Conservation (phyloP, 2,797 vertebrate genomes). For the Erpetoichthys calabaricus region DNA sequence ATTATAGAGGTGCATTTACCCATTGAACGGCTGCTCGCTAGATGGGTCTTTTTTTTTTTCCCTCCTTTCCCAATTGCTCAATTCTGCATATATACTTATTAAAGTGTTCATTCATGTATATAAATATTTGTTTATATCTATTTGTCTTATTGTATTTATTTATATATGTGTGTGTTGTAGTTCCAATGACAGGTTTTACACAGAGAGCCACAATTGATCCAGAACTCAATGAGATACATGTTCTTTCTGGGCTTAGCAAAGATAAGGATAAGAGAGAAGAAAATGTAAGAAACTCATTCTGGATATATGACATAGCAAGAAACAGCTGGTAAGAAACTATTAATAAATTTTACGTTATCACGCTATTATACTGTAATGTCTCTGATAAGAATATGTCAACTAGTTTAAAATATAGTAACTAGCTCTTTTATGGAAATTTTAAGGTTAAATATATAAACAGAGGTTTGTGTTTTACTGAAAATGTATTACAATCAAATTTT, state of each 20-base stretch:
- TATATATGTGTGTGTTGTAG: conserved; percentile 37
- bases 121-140: too few species aligned
- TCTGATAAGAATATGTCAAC: not conserved
- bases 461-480: too few species aligned
- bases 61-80: too few species aligned
- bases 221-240: conserved; percentile 94
- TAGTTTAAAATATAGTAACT: not conserved
- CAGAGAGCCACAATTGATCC: conserved; percentile 97
- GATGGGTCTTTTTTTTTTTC: too few species aligned
- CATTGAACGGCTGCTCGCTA: too few species aligned
- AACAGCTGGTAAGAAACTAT: conserved; percentile 76
- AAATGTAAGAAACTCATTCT: conserved; percentile 97
- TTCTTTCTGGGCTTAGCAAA: conserved; percentile 93
- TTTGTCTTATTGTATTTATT: not conserved
- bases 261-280: conserved; percentile 97
- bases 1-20: too few species aligned
- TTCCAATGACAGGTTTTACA: conserved; percentile 97
- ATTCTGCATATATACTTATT: too few species aligned
- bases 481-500: too few species aligned
- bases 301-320: conserved; percentile 96
- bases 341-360: not conserved
- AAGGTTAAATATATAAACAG: too few species aligned
- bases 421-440: not conserved
- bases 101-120: too few species aligned
- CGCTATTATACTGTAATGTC: not conserved